Evolutionary conservation across 2,113 vertebrate species (phyloP).

Genomic region (Hippocampus barbouri): DNA sequence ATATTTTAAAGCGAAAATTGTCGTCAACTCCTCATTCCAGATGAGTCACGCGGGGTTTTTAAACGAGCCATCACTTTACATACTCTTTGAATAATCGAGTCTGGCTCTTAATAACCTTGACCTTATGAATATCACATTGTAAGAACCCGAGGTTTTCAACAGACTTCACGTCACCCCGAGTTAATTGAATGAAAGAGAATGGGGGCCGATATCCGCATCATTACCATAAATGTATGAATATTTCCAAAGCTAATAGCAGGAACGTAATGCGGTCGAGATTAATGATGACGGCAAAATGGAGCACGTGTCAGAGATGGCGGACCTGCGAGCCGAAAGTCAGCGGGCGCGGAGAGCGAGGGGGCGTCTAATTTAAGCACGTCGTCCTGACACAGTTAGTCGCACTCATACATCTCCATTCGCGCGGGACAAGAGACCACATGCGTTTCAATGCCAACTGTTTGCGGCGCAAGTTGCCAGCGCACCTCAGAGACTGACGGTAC

Average conservation of each 20-base stretch:
- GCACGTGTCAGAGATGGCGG: constrained; percentile 3
- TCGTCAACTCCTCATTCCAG: constrained; percentile 35
- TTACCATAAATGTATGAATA: constrained; percentile 37
- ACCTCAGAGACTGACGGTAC: not conserved
- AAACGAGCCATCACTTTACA: constrained; percentile 27
- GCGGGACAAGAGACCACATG: constrained; percentile 43
- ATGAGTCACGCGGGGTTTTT: constrained; percentile 28
- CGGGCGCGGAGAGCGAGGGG: constrained; percentile 28
- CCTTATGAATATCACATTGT: constrained; percentile 42
- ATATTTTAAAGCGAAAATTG: constrained; percentile 11
- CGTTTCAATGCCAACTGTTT: constrained; percentile 60
- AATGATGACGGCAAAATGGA: constrained; percentile 20
- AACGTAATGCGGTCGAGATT: constrained; percentile 10
- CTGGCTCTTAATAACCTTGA: constrained; percentile 48
- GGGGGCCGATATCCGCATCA: constrained; percentile 24
- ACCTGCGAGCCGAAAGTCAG: constrained; percentile 15
- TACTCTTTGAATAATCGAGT: constrained; percentile 39
- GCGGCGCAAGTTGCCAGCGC: constrained; percentile 28
- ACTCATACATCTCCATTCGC: constrained; percentile 53
- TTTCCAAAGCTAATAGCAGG: constrained; percentile 40
- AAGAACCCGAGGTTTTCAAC: constrained; percentile 35
- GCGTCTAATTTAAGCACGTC: constrained; percentile 45
- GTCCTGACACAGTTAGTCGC: constrained; percentile 48
- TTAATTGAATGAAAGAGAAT: constrained; percentile 37
- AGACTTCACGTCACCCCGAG: constrained; percentile 33